Evolutionary conservation across 2,113 vertebrate genomes (phyloP), one percentile per base, ranked within the genome.

Genomic region (Aegotheles bennettii): DNA sequence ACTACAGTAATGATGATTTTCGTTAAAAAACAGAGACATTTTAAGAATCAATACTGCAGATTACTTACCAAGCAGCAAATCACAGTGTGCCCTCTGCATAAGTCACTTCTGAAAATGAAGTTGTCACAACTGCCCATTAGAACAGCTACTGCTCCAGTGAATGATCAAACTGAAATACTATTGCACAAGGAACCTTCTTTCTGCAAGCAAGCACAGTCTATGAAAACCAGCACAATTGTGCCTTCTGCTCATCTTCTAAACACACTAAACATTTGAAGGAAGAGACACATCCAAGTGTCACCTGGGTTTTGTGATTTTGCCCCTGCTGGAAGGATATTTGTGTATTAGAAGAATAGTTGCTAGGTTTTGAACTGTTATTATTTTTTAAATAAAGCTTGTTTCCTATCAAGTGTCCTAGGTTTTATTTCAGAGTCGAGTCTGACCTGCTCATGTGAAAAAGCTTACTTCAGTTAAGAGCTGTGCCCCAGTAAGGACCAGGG

Each of bases 1-100:
- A 85, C 74, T 74, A 80, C 95, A 92, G 70, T 91, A 95, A 95
- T 87, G 73, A 93, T 78, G 50, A 40, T 85, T 96, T 90, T 87
- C 82, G 89, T 92, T 81, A 85, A 79, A 84, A 95, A 90, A 89
- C 61, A 87, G 45, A 78, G 70, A 59, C 81, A 79, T 79, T 92
- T 94, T 88, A 93, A 94, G 47, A 90, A 94, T 82, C 94, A 94
- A 77, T 56, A 16, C 17, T 79, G 68, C 83, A 90, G 33, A 63
- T 54, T 71, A 91, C 35, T 79, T 80, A 73, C 45, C 11, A 84
- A 35, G 65, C 65, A 81, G 71, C 68, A 95, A 81, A 93, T 92
- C 76, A 71, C 35, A 81, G 71, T 1, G 0, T 60, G 54, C 8
- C 21, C 64, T 9, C 24, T 59, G 51, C 57, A 29, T 56, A 60